Conservation (phyloP, 1,140 invertebrate genomes). For the Akabosia matsudoensis region DNA sequence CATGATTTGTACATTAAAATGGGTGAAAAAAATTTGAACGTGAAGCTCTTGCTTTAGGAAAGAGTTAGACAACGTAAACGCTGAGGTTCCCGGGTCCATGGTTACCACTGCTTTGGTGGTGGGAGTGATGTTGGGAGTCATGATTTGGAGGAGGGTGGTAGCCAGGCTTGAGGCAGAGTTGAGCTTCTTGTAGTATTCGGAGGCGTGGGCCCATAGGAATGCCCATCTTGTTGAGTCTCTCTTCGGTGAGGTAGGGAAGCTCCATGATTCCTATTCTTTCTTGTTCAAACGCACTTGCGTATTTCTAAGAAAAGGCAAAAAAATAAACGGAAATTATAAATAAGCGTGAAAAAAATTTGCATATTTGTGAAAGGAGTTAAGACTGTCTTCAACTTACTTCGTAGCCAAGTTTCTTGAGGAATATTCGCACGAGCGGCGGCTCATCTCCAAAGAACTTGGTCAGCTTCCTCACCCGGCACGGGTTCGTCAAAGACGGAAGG, state of each 20-base stretch:
- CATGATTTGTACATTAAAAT: no score
- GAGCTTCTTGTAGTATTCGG: slow-evolving; percentile 84
- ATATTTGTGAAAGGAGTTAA: no score
- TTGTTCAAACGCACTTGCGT: slow-evolving; percentile 75
- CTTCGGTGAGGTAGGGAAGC: slow-evolving; percentile 85
- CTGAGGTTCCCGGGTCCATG: slow-evolving; percentile 39
- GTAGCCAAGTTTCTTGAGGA: slow-evolving; percentile 87
- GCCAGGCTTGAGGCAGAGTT: slow-evolving; percentile 50
- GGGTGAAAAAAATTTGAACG: no score
- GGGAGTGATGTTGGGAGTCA: slow-evolving; percentile 29
- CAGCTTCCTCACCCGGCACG: slow-evolving; percentile 74
- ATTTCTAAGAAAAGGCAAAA: slow-evolving; percentile 68
- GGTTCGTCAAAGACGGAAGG: slow-evolving; percentile 65
- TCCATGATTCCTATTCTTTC: slow-evolving; percentile 89
- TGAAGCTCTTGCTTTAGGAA: not conserved
- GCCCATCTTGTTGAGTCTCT: slow-evolving; percentile 80
- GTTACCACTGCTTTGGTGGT: slow-evolving; percentile 29
- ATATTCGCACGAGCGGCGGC: slow-evolving; percentile 80
- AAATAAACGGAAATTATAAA: slow-evolving; percentile 41
- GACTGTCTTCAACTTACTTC: slow-evolving; percentile 62
- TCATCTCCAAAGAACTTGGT: slow-evolving; percentile 92
- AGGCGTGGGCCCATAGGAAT: slow-evolving; percentile 83
- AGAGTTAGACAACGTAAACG: slow-evolving; percentile 45
- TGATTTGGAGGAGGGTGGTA: slow-evolving; percentile 32
- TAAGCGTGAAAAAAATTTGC: slow-evolving; percentile 1